Conservation (phyloP, 2,888 invertebrate species). For the Agriopis marginaria region DNA sequence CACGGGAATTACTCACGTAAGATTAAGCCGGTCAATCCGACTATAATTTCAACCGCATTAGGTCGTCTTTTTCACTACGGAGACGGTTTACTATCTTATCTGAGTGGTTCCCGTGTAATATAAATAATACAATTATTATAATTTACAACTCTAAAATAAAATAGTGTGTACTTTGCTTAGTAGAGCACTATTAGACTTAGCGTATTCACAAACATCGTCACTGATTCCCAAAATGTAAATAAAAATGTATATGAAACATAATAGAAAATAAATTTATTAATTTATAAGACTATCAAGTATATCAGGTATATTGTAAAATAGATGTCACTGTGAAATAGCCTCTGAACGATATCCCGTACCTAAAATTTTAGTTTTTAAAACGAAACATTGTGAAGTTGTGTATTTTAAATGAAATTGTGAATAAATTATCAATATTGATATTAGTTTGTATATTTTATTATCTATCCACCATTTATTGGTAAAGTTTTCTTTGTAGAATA, state of each 20-base stretch:
- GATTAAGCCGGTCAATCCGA: too few species aligned
- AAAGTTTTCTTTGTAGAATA: background rate
- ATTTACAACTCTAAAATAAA: background rate
- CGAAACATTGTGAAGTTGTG: constrained; percentile 85
- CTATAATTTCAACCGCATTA: too few species aligned
- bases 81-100: too few species aligned
- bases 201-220: constrained; percentile 63
- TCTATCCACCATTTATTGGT: background rate
- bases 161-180: constrained; percentile 7
- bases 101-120: background rate
- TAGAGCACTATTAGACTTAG: constrained; percentile 38
- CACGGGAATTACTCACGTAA: too few species aligned
- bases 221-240: constrained; percentile 72
- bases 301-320: constrained; percentile 73
- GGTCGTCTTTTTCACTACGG: too few species aligned
- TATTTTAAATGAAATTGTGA: constrained; percentile 87
- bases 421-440: constrained; percentile 87
- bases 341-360: constrained; percentile 80
- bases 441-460: constrained; percentile 64
- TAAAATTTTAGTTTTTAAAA: constrained; percentile 85
- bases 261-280: constrained; percentile 64
- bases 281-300: constrained; percentile 57
- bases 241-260: constrained; percentile 77
- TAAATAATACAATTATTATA: too few species aligned
- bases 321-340: constrained; percentile 74